Evolutionary conservation across 2,797 vertebrate species (phyloP).

Genomic region (Fratercula arctica): DNA sequence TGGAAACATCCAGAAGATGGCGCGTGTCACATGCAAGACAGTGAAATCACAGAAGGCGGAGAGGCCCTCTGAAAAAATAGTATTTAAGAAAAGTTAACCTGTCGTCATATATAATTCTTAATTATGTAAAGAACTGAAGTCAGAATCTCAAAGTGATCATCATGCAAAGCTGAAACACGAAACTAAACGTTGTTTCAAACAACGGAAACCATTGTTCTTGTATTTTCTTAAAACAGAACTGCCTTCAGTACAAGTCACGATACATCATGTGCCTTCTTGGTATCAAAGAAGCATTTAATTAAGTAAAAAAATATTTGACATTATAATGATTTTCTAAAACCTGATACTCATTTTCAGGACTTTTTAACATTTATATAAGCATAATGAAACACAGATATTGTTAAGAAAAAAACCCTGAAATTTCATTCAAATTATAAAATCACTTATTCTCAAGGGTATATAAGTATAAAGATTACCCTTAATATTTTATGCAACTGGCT

Average conservation of each 20-base stretch:
- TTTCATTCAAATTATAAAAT: not conserved
- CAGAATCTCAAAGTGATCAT: not conserved
- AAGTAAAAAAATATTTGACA: not conserved
- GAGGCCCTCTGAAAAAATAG: not conserved
- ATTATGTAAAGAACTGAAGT: not conserved
- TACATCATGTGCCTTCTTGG: not conserved
- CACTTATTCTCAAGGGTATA: not conserved
- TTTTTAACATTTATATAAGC: not conserved
- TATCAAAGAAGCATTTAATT: not conserved
- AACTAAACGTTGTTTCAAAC: not conserved
- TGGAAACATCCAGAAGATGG: slow-evolving; percentile 66
- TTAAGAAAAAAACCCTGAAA: not conserved
- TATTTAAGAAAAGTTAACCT: not conserved
- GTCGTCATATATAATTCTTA: not conserved
- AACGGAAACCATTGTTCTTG: not conserved
- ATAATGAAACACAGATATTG: not conserved
- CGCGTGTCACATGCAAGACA: slow-evolving; percentile 26
- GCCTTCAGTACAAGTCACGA: not conserved
- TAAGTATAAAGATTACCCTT: not conserved
- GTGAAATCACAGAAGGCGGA: not conserved
- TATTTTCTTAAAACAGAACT: not conserved
- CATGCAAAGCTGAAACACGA: not conserved
- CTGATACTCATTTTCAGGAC: not conserved
- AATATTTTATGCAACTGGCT: not conserved
- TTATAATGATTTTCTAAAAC: not conserved